A percentile compares a stretch with the other conserved stretches of the same genome.
Conservation (phyloP, 2,888 invertebrate genomes). For the Galeopsomyia nigrocyanea region DNA sequence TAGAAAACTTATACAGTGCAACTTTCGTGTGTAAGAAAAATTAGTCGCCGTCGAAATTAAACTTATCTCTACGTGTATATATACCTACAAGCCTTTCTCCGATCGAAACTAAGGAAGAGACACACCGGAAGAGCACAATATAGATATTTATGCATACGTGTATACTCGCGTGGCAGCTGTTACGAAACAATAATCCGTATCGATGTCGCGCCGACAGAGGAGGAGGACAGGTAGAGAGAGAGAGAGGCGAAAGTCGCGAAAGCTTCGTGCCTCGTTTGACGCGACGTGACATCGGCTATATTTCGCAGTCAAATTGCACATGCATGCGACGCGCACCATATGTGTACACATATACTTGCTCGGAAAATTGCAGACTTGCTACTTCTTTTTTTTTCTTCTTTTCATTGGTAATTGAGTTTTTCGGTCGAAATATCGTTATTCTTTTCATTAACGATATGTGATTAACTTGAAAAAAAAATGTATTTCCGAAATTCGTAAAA, state of each 20-base stretch:
- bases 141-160: slow-evolving; percentile 14
- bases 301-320: slow-evolving; percentile 29
- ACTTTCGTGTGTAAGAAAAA: no score
- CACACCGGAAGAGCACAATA: slow-evolving; percentile 34
- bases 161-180: slow-evolving; percentile 3
- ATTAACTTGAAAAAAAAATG: no score
- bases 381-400: no score
- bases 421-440: no score
- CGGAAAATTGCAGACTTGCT: slow-evolving; percentile 28
- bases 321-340: background rate
- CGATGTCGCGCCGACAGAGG: slow-evolving; percentile 42
- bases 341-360: background rate
- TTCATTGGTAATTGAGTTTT: no score
- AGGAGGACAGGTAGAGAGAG: no score
- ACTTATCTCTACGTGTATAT: no score
- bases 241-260: slow-evolving; percentile 49
- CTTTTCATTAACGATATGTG: no score
- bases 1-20: background rate
- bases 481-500: no score
- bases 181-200: slow-evolving; percentile 50
- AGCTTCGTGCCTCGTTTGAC: slow-evolving; percentile 4
- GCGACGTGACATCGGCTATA: slow-evolving; percentile 29
- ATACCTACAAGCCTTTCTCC: no score
- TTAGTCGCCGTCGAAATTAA: no score
- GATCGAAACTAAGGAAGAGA: no score